Conservation (phyloP, 2,797 vertebrate species). For the Australoheros facetus region DNA sequence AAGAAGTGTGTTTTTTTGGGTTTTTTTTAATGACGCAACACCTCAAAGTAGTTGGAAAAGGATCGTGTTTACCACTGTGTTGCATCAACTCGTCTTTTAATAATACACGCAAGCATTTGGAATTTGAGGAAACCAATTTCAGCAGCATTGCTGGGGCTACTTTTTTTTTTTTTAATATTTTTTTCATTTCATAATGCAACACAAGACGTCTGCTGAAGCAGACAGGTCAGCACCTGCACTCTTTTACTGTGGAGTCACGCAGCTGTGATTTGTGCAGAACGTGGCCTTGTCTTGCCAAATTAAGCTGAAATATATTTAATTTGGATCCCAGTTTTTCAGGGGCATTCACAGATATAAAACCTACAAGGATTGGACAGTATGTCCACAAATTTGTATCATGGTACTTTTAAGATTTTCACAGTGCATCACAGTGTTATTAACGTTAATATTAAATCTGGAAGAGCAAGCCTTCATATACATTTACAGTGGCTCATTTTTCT, state of each 20-base stretch:
- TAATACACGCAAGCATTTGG: background rate
- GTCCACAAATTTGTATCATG: background rate
- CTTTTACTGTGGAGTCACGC: background rate
- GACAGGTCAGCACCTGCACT: background rate
- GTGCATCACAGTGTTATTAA: background rate
- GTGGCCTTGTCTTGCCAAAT: background rate
- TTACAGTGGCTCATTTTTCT: background rate
- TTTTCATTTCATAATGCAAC: background rate
- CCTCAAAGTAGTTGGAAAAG: slow-evolving; percentile 1
- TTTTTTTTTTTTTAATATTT: background rate
- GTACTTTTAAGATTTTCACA: background rate
- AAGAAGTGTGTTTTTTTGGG: background rate
- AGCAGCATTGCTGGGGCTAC: background rate
- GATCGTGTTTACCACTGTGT: background rate
- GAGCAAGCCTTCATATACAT: too few relatives aligned
- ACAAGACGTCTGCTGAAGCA: background rate
- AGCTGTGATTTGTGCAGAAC: background rate
- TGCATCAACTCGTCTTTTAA: slow-evolving; percentile 4
- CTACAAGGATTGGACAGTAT: too few relatives aligned
- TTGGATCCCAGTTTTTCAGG: too few relatives aligned
- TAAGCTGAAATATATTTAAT: background rate
- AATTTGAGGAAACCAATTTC: slow-evolving; percentile 5
- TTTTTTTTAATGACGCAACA: background rate
- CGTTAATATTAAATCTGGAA: background rate
- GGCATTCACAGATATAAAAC: too few relatives aligned